Percentiles rank a stretch among this genome's conserved stretches.
phyloP scores from a whole-genome alignment of 1,140 invertebrate species.

The Phenacoccus solenopsis region DNA sequence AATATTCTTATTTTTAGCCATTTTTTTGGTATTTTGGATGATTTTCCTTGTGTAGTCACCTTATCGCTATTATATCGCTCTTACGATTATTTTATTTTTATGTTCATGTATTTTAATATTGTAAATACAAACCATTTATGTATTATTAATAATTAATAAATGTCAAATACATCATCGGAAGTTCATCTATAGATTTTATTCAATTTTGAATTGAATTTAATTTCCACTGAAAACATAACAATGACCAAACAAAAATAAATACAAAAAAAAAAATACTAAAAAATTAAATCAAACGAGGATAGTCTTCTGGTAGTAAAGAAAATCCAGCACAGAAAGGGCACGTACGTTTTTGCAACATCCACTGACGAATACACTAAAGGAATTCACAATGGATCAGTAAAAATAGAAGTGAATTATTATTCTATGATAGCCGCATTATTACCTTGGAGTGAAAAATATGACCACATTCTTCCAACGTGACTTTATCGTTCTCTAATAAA shows the following conservation, averaged over 20 bases:
- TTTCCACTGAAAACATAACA: too few species aligned
- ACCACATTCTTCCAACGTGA: not conserved
- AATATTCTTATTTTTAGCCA: constrained; percentile 11
- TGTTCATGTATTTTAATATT: not conserved
- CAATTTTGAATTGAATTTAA: too few species aligned
- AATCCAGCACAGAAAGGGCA: not conserved
- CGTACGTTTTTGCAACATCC: not conserved
- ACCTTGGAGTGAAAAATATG: not conserved
- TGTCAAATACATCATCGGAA: too few species aligned
- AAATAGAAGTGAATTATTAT: too few species aligned
- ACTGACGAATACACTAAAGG: not conserved
- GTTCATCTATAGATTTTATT: too few species aligned
- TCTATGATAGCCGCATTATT: too few species aligned
- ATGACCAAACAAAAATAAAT: not conserved
- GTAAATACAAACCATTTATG: not conserved
- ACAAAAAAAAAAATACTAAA: not conserved
- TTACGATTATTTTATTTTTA: not conserved
- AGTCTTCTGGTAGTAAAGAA: not conserved
- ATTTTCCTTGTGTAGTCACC: not conserved
- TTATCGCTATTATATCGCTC: not conserved
- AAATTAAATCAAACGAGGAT: not conserved
- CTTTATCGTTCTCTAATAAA: not conserved
- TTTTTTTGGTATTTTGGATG: constrained; percentile 6
- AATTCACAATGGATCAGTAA: not conserved
- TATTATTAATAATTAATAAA: too few species aligned